These are phyloP conservation scores for Sander lucioperca DNA, from an alignment of 2,113 vertebrate species.

Conservation along the genomic window DNA sequence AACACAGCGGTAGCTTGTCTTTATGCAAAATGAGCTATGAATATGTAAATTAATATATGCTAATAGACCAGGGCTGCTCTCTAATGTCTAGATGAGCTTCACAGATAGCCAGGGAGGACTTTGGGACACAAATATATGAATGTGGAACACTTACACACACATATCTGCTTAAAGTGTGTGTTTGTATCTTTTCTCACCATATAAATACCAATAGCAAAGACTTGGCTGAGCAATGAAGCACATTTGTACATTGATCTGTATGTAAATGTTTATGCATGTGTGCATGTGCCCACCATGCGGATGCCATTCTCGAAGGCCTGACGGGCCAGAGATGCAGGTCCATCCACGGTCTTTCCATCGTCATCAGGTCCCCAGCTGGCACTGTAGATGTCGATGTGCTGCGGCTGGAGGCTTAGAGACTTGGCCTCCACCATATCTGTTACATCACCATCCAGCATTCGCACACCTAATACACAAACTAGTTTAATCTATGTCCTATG, in stretches of 20 bases:
- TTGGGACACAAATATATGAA: neutral
- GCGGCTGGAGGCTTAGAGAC: slow-evolving; percentile 95
- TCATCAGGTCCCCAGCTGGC: slow-evolving; percentile 99
- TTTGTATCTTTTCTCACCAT: slow-evolving; percentile 8
- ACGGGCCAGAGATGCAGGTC: slow-evolving; percentile 94
- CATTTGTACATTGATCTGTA: slow-evolving; percentile 16
- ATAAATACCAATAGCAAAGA: slow-evolving; percentile 44
- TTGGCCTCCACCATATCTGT: slow-evolving; percentile 99
- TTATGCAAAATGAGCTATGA: slow-evolving; percentile 57
- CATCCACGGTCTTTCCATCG: slow-evolving; percentile 97
- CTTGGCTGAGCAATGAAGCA: slow-evolving; percentile 17
- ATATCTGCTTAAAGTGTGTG: slow-evolving; percentile 20
- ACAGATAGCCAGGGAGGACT: slow-evolving; percentile 24
- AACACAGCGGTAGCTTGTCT: slow-evolving; percentile 44
- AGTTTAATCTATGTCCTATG: neutral
- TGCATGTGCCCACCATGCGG: slow-evolving; percentile 87
- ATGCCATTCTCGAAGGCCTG: slow-evolving; percentile 98
- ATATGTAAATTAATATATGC: slow-evolving; percentile 64
- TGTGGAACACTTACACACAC: slow-evolving; percentile 6
- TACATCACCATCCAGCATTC: slow-evolving; percentile 98
- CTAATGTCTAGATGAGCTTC: slow-evolving; percentile 44
- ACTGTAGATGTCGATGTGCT: slow-evolving; percentile 98
- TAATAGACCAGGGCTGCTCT: slow-evolving; percentile 35
- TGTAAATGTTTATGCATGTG: neutral
- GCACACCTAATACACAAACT: slow-evolving; percentile 87